Conservation (phyloP, 2,113 vertebrate species). For the Alouatta palliata region DNA sequence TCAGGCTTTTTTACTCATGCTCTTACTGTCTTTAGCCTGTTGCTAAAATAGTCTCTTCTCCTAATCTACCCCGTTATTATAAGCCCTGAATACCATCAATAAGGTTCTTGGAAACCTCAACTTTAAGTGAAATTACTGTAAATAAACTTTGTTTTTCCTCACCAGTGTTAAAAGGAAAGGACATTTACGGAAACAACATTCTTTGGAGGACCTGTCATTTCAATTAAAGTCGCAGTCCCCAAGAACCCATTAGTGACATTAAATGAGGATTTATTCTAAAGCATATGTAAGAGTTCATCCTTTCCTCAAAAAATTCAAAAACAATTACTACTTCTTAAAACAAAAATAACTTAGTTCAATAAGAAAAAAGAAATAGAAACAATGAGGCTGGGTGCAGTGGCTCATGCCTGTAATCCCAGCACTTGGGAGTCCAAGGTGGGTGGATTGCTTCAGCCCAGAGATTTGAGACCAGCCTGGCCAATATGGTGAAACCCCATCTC, state of each 20-base stretch:
- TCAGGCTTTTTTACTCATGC: not conserved
- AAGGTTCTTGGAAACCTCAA: not conserved
- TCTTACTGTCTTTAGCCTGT: not conserved
- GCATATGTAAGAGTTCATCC: not conserved
- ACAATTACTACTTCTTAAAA: not conserved
- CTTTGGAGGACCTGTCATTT: not conserved
- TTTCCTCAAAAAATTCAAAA: not conserved
- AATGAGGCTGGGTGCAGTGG: not conserved
- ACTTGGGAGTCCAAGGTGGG: no score
- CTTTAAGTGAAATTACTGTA: not conserved
- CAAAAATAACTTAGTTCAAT: not conserved
- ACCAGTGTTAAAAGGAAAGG: not conserved
- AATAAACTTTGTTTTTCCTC: not conserved
- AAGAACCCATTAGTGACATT: not conserved
- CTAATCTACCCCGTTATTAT: not conserved
- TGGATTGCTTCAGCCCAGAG: no score
- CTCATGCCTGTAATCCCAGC: no score
- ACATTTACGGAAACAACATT: not conserved
- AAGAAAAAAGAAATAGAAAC: slow-evolving; percentile 23
- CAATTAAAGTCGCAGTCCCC: not conserved
- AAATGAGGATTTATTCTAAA: not conserved
- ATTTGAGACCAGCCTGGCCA: no score
- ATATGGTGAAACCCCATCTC: no score
- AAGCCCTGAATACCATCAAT: not conserved
- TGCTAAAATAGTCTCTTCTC: not conserved